These are phyloP conservation scores for Phallusia fumigata DNA, from an alignment of 23 tunicate genomes.

Conservation along the genomic window DNA sequence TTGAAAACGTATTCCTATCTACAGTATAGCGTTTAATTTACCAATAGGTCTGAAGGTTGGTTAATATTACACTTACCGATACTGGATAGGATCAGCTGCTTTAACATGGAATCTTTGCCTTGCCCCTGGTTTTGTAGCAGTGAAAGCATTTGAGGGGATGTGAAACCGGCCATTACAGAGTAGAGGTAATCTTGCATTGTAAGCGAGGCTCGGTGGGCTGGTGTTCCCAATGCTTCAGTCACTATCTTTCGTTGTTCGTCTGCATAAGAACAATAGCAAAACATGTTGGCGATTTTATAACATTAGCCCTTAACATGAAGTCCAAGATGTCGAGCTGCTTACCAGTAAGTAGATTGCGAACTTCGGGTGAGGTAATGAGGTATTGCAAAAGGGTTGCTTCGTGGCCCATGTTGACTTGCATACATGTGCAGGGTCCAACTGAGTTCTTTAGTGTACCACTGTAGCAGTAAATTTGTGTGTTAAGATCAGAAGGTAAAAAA, in stretches of 20 bases:
- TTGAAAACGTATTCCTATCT: too few species aligned
- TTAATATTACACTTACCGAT: constrained; percentile 22
- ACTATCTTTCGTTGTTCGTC: constrained; percentile 24
- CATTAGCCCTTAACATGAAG: background rate
- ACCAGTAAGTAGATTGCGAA: constrained; percentile 45
- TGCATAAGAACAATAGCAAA: background rate
- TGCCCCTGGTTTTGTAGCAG: constrained; percentile 34
- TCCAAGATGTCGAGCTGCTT: background rate
- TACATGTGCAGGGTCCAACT: constrained; percentile 35
- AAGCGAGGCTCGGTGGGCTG: background rate
- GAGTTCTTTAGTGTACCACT: constrained; percentile 42
- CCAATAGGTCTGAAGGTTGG: too few species aligned
- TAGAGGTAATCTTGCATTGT: constrained; percentile 34
- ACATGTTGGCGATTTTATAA: background rate
- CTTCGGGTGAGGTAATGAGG: constrained; percentile 42
- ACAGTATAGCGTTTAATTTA: too few species aligned
- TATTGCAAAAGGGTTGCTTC: constrained; percentile 54
- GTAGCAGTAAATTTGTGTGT: background rate
- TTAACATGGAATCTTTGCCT: background rate
- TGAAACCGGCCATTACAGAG: constrained; percentile 4
- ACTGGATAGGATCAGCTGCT: constrained; percentile 49
- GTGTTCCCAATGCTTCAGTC: constrained; percentile 14
- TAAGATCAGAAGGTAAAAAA: background rate
- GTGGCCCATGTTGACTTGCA: constrained; percentile 50
- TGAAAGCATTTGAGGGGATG: constrained; percentile 28